Conservation (phyloP, 2,113 vertebrate species). For the Leucosticte australis region DNA sequence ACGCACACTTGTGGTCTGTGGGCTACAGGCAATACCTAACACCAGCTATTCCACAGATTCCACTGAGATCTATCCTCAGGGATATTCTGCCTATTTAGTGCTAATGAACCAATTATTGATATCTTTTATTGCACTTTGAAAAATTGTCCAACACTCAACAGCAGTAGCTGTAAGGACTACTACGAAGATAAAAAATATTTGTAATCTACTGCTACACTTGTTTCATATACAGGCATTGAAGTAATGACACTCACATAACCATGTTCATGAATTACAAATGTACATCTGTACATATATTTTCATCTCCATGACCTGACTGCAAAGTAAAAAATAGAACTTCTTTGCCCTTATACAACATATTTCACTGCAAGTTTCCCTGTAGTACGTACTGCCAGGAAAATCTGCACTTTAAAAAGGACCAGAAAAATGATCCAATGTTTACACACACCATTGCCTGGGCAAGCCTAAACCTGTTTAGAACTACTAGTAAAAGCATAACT, state of each 20-base stretch:
- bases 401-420: not conserved
- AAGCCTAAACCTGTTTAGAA: not conserved
- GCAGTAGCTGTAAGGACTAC: not conserved
- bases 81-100: not conserved
- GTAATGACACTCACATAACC: not conserved
- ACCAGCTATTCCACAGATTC: not conserved
- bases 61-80: not conserved
- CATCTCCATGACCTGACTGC: not conserved
- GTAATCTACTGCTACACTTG: not conserved
- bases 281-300: not conserved
- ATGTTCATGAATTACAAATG: not conserved
- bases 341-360: not conserved
- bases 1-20: not conserved
- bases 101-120: not conserved
- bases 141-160: not conserved
- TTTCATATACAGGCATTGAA: not conserved
- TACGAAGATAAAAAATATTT: not conserved
- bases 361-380: not conserved
- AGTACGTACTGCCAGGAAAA: not conserved
- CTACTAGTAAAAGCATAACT: not conserved
- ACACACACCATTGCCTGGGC: not conserved
- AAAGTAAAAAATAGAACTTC: not conserved
- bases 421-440: not conserved
- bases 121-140: not conserved
- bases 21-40: not conserved